phyloP scores from a whole-genome alignment of 1,140 invertebrate species.

The Aphidius ervi region DNA sequence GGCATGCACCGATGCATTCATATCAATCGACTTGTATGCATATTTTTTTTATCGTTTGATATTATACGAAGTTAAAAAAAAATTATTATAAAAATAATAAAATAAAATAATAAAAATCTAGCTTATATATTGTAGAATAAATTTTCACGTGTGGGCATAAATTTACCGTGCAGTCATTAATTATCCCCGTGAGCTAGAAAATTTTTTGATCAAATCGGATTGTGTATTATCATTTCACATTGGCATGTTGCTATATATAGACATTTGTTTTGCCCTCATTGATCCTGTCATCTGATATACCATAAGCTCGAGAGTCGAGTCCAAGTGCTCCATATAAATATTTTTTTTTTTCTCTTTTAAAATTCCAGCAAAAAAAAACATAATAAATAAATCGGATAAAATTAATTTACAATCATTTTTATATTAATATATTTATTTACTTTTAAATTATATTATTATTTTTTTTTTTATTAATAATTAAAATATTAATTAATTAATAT shows the following conservation, averaged over 20 bases:
- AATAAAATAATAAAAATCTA: conserved; percentile 9
- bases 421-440: neutral
- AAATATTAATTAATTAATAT: neutral
- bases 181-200: conserved; percentile 32
- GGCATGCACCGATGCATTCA: conserved; percentile 52
- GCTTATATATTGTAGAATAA: conserved; percentile 39
- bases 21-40: conserved; percentile 52
- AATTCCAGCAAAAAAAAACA: too few relatives aligned
- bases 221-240: conserved; percentile 16
- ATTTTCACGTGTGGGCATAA: conserved; percentile 38
- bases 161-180: conserved; percentile 41
- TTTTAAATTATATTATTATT: neutral
- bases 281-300: neutral
- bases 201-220: conserved; percentile 18
- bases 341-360: too few relatives aligned
- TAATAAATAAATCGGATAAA: neutral
- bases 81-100: conserved; percentile 30
- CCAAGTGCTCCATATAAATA: too few relatives aligned
- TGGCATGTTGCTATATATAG: conserved; percentile 11
- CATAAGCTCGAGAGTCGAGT: too few relatives aligned
- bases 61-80: conserved; percentile 12
- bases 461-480: conserved; percentile 11
- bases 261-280: conserved; percentile 9
- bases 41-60: conserved; percentile 22
- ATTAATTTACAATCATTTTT: neutral